Evolutionary conservation across 2,888 invertebrate genomes (phyloP).

Genomic region (Oligia latruncula): DNA sequence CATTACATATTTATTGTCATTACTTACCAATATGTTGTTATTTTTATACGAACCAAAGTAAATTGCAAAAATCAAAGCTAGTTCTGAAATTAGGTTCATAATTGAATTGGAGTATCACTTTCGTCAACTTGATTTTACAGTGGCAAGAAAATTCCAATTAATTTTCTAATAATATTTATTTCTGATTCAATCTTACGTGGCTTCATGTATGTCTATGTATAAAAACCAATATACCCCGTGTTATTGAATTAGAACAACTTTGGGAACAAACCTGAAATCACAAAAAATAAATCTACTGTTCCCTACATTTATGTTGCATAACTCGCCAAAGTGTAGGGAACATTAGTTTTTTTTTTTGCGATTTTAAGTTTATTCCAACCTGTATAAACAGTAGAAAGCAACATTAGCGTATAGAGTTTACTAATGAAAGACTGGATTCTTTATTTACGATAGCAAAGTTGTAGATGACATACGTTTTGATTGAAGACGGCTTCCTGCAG

Average conservation of each 20-base stretch:
- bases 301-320: too few species aligned
- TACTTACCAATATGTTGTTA: background rate
- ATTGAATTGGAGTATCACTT: background rate
- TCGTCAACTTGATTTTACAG: background rate
- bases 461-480: slow-evolving; percentile 73
- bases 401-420: too few species aligned
- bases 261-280: too few species aligned
- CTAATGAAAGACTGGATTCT: background rate
- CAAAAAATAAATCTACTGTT: too few species aligned
- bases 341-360: too few species aligned
- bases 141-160: too few species aligned
- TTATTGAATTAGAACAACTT: too few species aligned
- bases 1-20: background rate
- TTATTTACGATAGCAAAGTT: background rate
- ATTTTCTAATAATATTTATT: background rate
- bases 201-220: background rate
- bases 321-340: too few species aligned
- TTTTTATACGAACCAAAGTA: background rate
- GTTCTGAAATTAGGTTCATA: background rate
- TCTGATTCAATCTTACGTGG: background rate
- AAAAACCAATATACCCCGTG: background rate
- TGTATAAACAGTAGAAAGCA: too few species aligned
- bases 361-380: too few species aligned
- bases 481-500: slow-evolving; percentile 79
- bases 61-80: background rate